These are phyloP conservation scores for Callithrix jacchus DNA, from an alignment of 2,113 vertebrate species.

Conservation along the genomic window DNA sequence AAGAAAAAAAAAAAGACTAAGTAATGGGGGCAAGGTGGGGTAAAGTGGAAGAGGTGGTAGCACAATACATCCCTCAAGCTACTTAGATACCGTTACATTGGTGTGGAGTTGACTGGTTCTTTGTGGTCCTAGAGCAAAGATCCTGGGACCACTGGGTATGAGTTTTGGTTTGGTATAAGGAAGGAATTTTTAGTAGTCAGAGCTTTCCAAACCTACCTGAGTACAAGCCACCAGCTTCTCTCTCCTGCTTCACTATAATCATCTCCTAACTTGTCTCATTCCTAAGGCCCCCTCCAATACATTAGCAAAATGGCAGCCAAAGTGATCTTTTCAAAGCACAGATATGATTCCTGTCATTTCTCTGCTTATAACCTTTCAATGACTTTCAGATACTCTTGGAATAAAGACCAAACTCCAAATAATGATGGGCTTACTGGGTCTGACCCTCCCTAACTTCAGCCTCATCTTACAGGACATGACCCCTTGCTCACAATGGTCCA, in stretches of 20 bases:
- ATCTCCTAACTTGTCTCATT: neutral
- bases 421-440: neutral
- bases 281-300: neutral
- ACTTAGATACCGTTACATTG: neutral
- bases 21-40: too few species aligned
- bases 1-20: neutral
- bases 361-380: neutral
- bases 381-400: neutral
- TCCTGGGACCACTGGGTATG: neutral
- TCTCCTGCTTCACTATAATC: neutral
- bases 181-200: constrained; percentile 7
- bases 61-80: neutral
- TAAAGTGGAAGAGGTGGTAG: neutral
- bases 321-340: neutral
- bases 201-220: neutral
- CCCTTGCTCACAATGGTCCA: neutral
- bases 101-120: neutral
- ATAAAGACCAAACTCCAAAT: neutral
- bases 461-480: neutral
- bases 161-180: neutral
- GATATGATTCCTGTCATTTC: neutral
- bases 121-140: neutral
- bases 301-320: neutral
- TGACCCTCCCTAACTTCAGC: neutral
- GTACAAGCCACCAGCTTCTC: neutral